These are phyloP conservation scores for Ceratoteleas bidentatus DNA, from an alignment of 1,140 invertebrate genomes.

Conservation along the genomic window DNA sequence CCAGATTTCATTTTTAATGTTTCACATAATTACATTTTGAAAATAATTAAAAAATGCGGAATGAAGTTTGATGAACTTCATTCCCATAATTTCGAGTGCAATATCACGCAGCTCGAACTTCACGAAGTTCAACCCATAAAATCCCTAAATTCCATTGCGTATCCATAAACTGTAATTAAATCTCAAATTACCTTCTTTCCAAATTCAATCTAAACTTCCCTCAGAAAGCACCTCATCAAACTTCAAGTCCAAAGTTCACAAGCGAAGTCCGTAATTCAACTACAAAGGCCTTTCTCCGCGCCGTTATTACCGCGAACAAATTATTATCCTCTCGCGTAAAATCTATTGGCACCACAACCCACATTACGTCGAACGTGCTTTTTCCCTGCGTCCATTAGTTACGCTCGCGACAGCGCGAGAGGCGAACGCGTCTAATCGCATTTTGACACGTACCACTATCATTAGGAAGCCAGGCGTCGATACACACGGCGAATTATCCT, in stretches of 20 bases:
- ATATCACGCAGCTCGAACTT: too few species aligned
- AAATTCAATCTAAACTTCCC: too few species aligned
- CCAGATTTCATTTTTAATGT: too few species aligned
- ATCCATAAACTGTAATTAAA: too few species aligned
- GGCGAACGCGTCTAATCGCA: conserved; percentile 53
- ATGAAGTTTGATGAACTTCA: too few species aligned
- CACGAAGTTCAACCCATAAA: too few species aligned
- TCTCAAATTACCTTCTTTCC: too few species aligned
- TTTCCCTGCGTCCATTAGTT: conserved; percentile 47
- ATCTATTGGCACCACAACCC: conserved; percentile 43
- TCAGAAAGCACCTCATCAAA: background rate
- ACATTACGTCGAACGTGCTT: conserved; percentile 54
- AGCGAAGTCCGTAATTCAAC: background rate
- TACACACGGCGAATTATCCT: conserved; percentile 51
- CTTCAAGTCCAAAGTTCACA: too few species aligned
- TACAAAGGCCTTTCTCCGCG: conserved; percentile 12
- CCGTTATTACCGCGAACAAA: conserved; percentile 27
- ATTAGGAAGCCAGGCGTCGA: conserved; percentile 49
- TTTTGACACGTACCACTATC: conserved; percentile 58
- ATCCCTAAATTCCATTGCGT: too few species aligned
- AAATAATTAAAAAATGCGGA: too few species aligned
- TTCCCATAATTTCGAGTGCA: too few species aligned
- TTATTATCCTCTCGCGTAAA: conserved; percentile 42
- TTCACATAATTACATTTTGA: too few species aligned
- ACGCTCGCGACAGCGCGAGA: conserved; percentile 40